phyloP scores from a whole-genome alignment of 2,113 vertebrate genomes.

The Strix aluco region DNA sequence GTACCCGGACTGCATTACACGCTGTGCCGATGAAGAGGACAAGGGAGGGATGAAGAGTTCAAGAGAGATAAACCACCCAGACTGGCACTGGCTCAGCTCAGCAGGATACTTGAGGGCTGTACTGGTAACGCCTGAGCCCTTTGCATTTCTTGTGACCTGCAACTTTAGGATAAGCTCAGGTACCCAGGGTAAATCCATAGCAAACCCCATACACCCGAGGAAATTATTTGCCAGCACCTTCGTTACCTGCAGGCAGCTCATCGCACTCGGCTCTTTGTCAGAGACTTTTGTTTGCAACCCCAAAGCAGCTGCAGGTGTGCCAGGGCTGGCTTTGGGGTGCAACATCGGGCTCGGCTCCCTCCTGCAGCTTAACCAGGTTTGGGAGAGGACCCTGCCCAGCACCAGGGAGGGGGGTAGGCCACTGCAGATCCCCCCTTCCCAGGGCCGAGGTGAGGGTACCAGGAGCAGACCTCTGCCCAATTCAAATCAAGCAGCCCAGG shows the following conservation, averaged over 20 bases:
- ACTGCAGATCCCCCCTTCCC: background rate
- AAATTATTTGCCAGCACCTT: background rate
- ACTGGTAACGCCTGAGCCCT: fast-evolving
- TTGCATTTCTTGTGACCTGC: fast-evolving
- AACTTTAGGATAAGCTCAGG: background rate
- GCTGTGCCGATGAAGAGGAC: background rate
- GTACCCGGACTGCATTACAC: fast-evolving
- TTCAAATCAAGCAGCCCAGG: background rate
- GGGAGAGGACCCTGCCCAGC: background rate
- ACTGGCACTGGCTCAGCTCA: fast-evolving
- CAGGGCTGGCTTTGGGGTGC: background rate
- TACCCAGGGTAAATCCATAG: fast-evolving
- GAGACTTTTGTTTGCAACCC: background rate
- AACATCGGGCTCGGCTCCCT: too few species aligned
- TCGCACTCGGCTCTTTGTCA: background rate
- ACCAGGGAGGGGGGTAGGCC: too few species aligned
- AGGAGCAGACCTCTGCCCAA: background rate
- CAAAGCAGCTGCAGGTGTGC: background rate
- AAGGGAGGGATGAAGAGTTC: background rate
- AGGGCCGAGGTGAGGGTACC: too few species aligned
- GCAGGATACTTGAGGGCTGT: background rate
- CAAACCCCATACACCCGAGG: fast-evolving
- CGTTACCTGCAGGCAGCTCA: background rate
- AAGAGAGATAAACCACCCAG: background rate
- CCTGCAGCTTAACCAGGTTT: background rate